Conservation (phyloP, 2,888 invertebrate genomes). For the Polyommatus iphigenia region DNA sequence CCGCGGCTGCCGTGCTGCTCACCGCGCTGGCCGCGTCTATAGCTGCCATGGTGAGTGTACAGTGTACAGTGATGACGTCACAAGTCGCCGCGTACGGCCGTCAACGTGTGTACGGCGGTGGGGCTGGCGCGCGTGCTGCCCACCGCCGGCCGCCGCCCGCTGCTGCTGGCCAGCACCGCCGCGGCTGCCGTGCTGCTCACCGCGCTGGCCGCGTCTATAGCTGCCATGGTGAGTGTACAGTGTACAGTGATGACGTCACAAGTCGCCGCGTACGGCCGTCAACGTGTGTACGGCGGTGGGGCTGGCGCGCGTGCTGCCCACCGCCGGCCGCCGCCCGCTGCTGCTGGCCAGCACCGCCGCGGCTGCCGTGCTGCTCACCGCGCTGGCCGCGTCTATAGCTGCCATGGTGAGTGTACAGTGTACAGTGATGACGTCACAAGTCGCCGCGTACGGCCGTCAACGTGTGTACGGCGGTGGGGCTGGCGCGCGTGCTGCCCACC, state of each 20-base stretch:
- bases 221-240: constrained; percentile 83
- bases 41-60: constrained; percentile 81
- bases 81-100: constrained; percentile 83
- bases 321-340: constrained; percentile 83
- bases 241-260: constrained; percentile 39
- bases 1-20: constrained; percentile 79
- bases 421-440: constrained; percentile 45
- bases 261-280: constrained; percentile 84
- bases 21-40: constrained; percentile 82
- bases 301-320: constrained; percentile 84
- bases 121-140: constrained; percentile 85
- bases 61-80: constrained; percentile 55
- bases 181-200: constrained; percentile 81
- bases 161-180: constrained; percentile 83
- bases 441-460: constrained; percentile 86
- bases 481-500: constrained; percentile 83
- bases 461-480: constrained; percentile 82
- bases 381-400: constrained; percentile 81
- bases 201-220: constrained; percentile 81
- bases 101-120: constrained; percentile 83
- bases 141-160: constrained; percentile 82
- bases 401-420: constrained; percentile 85
- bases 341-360: constrained; percentile 82
- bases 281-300: constrained; percentile 83
- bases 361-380: constrained; percentile 80